These are phyloP conservation scores for Dorcus hopei DNA, from an alignment of 2,888 invertebrate species.

Conservation along the genomic window DNA sequence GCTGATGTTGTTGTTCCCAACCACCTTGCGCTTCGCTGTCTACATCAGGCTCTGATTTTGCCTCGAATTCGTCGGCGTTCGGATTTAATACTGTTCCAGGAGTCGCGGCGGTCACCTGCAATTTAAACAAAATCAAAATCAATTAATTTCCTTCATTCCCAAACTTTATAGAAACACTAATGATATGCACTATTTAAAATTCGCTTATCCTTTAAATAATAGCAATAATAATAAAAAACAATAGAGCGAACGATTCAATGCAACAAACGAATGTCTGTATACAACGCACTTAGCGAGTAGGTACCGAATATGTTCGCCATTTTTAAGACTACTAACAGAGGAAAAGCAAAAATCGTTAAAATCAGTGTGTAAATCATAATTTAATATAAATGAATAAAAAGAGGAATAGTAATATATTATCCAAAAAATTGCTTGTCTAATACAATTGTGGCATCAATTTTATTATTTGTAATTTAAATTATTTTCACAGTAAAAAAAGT, in stretches of 20 bases:
- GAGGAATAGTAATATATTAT: no score
- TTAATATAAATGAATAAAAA: no score
- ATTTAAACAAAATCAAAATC: constrained; percentile 16
- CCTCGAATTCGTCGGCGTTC: constrained; percentile 46
- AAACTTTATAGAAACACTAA: neutral
- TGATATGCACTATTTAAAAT: neutral
- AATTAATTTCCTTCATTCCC: no score
- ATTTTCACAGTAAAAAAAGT: no score
- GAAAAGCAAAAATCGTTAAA: no score
- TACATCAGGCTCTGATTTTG: constrained; percentile 37
- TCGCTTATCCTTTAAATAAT: neutral
- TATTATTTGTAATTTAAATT: no score
- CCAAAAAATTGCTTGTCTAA: no score
- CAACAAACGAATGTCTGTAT: neutral
- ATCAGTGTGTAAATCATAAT: no score
- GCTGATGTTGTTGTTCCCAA: constrained; percentile 29
- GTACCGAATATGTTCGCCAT: neutral
- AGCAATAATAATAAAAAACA: neutral
- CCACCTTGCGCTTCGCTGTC: constrained; percentile 30
- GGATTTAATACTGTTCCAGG: constrained; percentile 38
- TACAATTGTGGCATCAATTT: no score
- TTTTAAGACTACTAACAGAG: neutral
- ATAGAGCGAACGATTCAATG: neutral
- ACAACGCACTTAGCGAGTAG: neutral
- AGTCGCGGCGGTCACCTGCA: constrained; percentile 41